These are phyloP conservation scores for Hippocampus barbouri DNA, from an alignment of 2,113 vertebrate genomes.

Conservation along the genomic window DNA sequence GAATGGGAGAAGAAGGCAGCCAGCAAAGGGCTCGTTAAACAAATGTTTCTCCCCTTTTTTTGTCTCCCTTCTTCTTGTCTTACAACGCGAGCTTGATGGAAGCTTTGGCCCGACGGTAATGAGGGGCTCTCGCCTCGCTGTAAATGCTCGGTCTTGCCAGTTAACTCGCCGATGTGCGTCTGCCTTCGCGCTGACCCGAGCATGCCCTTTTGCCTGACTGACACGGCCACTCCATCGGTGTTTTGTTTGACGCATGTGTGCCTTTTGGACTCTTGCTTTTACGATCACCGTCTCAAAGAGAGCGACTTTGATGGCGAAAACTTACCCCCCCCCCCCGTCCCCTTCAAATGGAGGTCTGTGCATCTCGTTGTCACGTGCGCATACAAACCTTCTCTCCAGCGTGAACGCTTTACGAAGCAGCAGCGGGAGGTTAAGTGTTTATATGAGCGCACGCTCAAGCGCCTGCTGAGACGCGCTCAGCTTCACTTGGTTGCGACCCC, in stretches of 20 bases:
- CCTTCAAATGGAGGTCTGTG: background rate
- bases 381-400: slow-evolving; percentile 16
- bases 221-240: slow-evolving; percentile 30
- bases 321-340: background rate
- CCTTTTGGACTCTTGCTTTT: slow-evolving; percentile 19
- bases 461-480: slow-evolving; percentile 45
- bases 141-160: slow-evolving; percentile 52
- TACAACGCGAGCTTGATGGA: slow-evolving; percentile 46
- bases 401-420: slow-evolving; percentile 40
- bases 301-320: slow-evolving; percentile 22
- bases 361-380: slow-evolving; percentile 23
- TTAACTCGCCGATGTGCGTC: slow-evolving; percentile 38
- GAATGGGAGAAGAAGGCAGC: slow-evolving; percentile 55
- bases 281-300: slow-evolving; percentile 18
- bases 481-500: slow-evolving; percentile 35
- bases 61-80: slow-evolving; percentile 33
- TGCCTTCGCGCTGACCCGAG: slow-evolving; percentile 51
- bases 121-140: slow-evolving; percentile 54
- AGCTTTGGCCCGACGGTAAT: slow-evolving; percentile 37
- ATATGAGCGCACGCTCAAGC: slow-evolving; percentile 52
- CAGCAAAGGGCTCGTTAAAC: slow-evolving; percentile 52
- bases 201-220: slow-evolving; percentile 38
- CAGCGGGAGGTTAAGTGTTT: slow-evolving; percentile 60
- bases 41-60: slow-evolving; percentile 60
- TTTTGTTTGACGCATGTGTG: slow-evolving; percentile 26